A percentile compares a stretch with the other conserved stretches of the same genome.
phyloP scores from a whole-genome alignment of 2,888 invertebrate species.

The Lutraria lutraria region DNA sequence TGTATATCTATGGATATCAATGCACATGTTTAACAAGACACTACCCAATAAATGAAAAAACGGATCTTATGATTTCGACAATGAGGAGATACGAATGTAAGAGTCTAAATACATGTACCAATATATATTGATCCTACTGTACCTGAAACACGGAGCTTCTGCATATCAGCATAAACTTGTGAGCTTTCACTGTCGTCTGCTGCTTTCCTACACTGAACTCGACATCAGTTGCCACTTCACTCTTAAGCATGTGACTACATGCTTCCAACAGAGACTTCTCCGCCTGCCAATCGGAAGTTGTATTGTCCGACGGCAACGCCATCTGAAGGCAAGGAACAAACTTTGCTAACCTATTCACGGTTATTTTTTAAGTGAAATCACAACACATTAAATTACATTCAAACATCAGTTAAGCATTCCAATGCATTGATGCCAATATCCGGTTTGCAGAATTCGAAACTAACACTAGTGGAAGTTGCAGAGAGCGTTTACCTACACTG shows the following conservation, averaged over 20 bases:
- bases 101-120: too few relatives aligned
- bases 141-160: conserved; percentile 74
- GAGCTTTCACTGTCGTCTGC: conserved; percentile 57
- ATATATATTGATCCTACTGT: background rate
- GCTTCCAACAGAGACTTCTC: conserved; percentile 63
- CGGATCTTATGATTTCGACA: too few relatives aligned
- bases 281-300: conserved; percentile 68
- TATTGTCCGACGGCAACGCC: conserved; percentile 38
- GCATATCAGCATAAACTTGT: conserved; percentile 73
- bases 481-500: conserved; percentile 12
- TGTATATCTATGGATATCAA: too few relatives aligned
- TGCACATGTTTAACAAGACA: too few relatives aligned
- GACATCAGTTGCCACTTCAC: conserved; percentile 70
- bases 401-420: background rate
- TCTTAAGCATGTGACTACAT: conserved; percentile 69
- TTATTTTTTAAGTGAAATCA: background rate
- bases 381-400: background rate
- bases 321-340: conserved; percentile 33
- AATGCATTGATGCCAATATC: background rate
- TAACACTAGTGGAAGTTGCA: background rate
- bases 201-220: conserved; percentile 71
- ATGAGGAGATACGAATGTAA: too few relatives aligned
- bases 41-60: too few relatives aligned
- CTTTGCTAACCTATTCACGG: background rate
- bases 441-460: background rate